phyloP scores from a whole-genome alignment of 2,888 invertebrate species.

The Diabrotica balteata region DNA sequence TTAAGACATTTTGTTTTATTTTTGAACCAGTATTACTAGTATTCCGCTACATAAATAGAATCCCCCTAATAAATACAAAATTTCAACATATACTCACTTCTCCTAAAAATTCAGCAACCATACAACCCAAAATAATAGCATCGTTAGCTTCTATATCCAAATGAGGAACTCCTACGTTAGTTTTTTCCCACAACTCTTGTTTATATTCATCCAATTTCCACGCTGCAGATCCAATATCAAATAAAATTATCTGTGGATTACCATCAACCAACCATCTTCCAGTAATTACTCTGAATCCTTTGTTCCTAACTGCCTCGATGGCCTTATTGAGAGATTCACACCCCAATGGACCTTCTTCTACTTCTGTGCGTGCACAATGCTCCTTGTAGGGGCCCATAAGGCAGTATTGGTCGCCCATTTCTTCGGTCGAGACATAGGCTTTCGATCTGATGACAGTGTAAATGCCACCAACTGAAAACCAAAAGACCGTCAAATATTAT shows the following conservation, averaged over 20 bases:
- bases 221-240: constrained; percentile 95
- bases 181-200: constrained; percentile 89
- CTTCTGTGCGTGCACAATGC: constrained; percentile 89
- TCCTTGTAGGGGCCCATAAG: constrained; percentile 96
- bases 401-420: constrained; percentile 97
- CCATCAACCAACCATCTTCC: constrained; percentile 99
- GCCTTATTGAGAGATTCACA: constrained; percentile 78
- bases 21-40: too few species aligned
- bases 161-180: constrained; percentile 91
- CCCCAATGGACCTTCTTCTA: constrained; percentile 88
- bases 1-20: too few species aligned
- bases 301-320: constrained; percentile 78
- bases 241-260: constrained; percentile 97
- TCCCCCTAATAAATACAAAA: too few species aligned
- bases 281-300: constrained; percentile 81
- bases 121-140: constrained; percentile 93
- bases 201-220: constrained; percentile 97
- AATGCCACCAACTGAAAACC: constrained; percentile 89
- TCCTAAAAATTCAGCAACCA: constrained; percentile 90
- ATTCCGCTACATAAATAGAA: too few species aligned
- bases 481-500: background rate
- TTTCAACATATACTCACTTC: constrained; percentile 66
- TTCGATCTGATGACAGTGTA: constrained; percentile 99
- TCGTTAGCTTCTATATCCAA: constrained; percentile 96
- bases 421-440: constrained; percentile 94